Evolutionary conservation across 1,140 invertebrate genomes (phyloP).

Genomic region (Tetranychus cinnabarinus): DNA sequence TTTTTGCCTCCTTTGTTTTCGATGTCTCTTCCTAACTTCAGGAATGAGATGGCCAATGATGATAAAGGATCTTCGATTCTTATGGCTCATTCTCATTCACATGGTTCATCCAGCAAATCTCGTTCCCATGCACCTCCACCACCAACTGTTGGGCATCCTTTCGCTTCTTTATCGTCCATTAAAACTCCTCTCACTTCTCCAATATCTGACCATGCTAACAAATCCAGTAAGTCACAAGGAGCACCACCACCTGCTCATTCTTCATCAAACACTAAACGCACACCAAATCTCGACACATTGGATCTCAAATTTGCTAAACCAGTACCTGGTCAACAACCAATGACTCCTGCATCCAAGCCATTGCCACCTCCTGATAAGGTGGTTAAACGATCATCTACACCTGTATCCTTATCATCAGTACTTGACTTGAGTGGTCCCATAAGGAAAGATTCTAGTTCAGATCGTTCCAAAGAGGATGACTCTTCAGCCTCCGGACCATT

Average conservation of each 20-base stretch:
- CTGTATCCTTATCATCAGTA: slow-evolving; percentile 9
- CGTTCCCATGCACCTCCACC: not conserved
- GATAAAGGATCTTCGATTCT: slow-evolving; percentile 6
- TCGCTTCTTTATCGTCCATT: not conserved
- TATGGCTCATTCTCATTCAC: not conserved
- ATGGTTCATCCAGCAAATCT: not conserved
- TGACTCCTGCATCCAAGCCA: slow-evolving; percentile 2
- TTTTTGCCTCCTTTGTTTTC: slow-evolving; percentile 7
- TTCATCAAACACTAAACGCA: slow-evolving; percentile 10
- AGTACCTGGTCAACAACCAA: slow-evolving; percentile 3
- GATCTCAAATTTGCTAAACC: slow-evolving; percentile 13
- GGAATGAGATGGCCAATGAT: not conserved
- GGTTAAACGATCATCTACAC: not conserved
- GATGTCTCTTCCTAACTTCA: slow-evolving; percentile 3
- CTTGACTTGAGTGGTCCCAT: slow-evolving; percentile 12
- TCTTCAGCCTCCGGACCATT: not conserved
- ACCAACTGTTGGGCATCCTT: not conserved
- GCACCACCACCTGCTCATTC: slow-evolving; percentile 15
- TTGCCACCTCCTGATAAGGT: not conserved
- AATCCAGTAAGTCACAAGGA: too few relatives aligned
- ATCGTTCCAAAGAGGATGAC: not conserved
- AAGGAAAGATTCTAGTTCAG: not conserved
- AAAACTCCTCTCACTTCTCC: too few relatives aligned
- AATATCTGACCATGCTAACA: too few relatives aligned
- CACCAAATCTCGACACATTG: slow-evolving; percentile 8